A percentile compares a stretch with the other conserved stretches of the same genome.
Conservation (phyloP, 1,140 invertebrate species). For the Achatina immaculata region DNA sequence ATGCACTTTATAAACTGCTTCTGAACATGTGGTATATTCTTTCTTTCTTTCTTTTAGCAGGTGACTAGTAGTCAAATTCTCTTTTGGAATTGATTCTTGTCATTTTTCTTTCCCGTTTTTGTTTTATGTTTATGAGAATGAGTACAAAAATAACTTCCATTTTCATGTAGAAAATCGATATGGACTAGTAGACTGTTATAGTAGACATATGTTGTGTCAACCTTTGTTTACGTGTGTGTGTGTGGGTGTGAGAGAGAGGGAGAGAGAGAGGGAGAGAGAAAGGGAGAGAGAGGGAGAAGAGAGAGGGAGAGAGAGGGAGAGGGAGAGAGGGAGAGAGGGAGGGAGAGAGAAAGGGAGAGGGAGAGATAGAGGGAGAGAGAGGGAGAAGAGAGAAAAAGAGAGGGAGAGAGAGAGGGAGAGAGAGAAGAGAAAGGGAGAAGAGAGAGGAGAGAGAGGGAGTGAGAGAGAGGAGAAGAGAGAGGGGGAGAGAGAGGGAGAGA, state of each 20-base stretch:
- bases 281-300: not conserved
- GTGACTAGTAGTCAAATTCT: too few relatives aligned
- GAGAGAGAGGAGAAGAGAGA: constrained; percentile 4
- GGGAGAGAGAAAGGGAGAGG: not conserved
- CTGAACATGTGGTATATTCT: too few relatives aligned
- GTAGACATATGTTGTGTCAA: too few relatives aligned
- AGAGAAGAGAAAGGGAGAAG: not conserved
- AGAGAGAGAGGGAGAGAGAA: not conserved
- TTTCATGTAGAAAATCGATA: too few relatives aligned
- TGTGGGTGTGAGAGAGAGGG: not conserved
- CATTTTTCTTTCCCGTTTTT: too few relatives aligned
- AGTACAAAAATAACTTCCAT: too few relatives aligned
- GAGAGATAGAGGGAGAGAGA: too few relatives aligned
- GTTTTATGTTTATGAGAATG: too few relatives aligned
- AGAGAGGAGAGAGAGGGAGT: not conserved
- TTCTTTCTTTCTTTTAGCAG: too few relatives aligned
- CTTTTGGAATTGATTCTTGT: too few relatives aligned
- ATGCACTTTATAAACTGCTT: too few relatives aligned
- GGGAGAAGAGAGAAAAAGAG: not conserved
- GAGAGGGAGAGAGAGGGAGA: not conserved
- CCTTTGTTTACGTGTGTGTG: not conserved
- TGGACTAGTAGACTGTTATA: too few relatives aligned
- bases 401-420: not conserved
- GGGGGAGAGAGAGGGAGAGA: not conserved
- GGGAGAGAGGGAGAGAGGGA: not conserved